A percentile compares a stretch with the other conserved stretches of the same genome.
Evolutionary conservation across 64 coral and sea anemone genomes (phyloP).

Genomic region (Montipora foliosa): DNA sequence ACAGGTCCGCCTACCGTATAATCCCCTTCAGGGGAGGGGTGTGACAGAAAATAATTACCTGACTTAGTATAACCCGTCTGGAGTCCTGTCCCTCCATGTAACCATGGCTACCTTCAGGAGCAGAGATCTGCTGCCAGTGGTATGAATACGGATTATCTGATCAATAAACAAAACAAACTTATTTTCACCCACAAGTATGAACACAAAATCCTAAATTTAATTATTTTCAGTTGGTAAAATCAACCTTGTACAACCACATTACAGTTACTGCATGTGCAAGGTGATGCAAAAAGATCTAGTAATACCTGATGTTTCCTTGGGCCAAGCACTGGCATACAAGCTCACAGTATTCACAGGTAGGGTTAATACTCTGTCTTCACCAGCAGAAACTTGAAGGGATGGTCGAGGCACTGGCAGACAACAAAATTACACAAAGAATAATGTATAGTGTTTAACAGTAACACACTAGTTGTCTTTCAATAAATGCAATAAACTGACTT

Average conservation of each 20-base stretch:
- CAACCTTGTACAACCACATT: too few species aligned
- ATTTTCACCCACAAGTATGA: too few species aligned
- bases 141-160: constrained; percentile 89
- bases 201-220: too few species aligned
- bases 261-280: too few species aligned
- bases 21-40: too few species aligned
- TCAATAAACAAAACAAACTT: neutral
- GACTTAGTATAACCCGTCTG: constrained; percentile 82
- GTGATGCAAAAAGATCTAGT: neutral
- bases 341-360: constrained; percentile 85
- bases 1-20: too few species aligned
- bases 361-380: constrained; percentile 80
- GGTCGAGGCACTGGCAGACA: constrained; percentile 21
- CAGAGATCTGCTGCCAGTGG: constrained; percentile 97
- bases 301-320: constrained; percentile 81
- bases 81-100: constrained; percentile 99
- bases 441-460: too few species aligned
- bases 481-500: too few species aligned
- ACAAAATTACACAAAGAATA: neutral
- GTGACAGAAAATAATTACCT: constrained; percentile 41
- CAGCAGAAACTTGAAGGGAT: constrained; percentile 92
- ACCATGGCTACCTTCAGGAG: constrained; percentile 94
- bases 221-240: too few species aligned
- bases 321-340: constrained; percentile 97
- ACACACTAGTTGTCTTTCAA: too few species aligned